Evolutionary conservation across 2,888 invertebrate species (phyloP), one percentile per base, ranked within the genome.

Genomic region (Trichopoda pennipes): DNA sequence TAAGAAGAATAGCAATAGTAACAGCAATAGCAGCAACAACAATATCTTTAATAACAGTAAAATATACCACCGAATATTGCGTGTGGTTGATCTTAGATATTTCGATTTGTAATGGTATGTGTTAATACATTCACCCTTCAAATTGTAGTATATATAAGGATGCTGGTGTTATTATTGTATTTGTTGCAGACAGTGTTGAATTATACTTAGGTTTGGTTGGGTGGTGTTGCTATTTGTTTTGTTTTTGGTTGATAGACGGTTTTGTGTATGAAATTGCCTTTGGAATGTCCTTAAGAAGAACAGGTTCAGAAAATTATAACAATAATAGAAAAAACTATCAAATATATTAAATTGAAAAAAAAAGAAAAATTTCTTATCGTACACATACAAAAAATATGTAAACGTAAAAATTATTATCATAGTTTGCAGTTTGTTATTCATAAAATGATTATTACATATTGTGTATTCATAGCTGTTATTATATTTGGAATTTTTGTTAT

Each of bases 201-300:
- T 63, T 53, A 23, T 78, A 49, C 16, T 47, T 47, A 49, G n/a
- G 23, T 53, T 51, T 53, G 38, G 70, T n/a, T 51, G 64, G 64
- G 16, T 74, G 58, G 51, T 74, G 60, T 47, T 79, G 19, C 21
- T 42, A 38, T 42, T 44, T 63, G 58, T 21, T 72, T 72, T 21
- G 53, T 79, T 70, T 66, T 73, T 73, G 55, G 61, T 74, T 73
- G 61, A 61, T 64, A 69, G 68, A 51, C 58, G 79, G 61, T 75
- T 79, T 74, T 70, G 74, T 76, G 75, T 83, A 55, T 83, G 72
- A 87, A 88, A 89, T 89, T 88, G 89, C 88, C 89, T 89, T 89
- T 89, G 90, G 90, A 89, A 89, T 88, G 90, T 89, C 89, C 89
- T 89, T 88, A 88, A 89, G 89, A 89, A 88, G 87, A 86, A 89